A percentile compares a stretch with the other conserved stretches of the same genome.
Conservation (phyloP, 2,113 vertebrate genomes). For the Propithecus coquereli region DNA sequence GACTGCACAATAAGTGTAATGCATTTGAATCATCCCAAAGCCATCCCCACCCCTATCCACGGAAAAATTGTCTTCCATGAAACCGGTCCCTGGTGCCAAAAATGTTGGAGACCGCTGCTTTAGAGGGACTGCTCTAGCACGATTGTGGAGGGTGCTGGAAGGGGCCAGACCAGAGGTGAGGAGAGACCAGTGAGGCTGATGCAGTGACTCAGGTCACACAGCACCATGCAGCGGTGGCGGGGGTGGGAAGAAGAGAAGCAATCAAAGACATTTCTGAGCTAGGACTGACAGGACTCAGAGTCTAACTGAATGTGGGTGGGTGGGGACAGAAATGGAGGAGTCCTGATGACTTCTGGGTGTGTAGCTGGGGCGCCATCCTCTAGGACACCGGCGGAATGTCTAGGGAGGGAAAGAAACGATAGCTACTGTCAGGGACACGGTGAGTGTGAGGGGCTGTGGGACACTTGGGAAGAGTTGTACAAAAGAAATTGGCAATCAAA, state of each 20-base stretch:
- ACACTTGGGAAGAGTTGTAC: neutral
- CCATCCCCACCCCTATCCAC: too few species aligned
- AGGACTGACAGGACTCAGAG: neutral
- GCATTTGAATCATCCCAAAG: too few species aligned
- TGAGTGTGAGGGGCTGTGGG: neutral
- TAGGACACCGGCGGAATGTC: neutral
- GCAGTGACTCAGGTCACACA: neutral
- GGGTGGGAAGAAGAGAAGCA: neutral
- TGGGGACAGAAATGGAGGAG: neutral
- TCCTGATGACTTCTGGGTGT: neutral
- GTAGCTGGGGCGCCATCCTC: neutral
- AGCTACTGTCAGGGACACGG: neutral
- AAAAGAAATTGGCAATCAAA: neutral
- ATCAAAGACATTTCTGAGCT: neutral
- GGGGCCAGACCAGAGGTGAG: neutral
- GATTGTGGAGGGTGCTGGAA: neutral
- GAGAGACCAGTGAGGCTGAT: neutral
- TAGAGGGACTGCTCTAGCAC: neutral
- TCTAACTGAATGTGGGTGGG: neutral
- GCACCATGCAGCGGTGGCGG: too few species aligned
- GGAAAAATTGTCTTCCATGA: too few species aligned
- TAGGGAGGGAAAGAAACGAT: neutral
- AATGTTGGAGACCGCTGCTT: too few species aligned
- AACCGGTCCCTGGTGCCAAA: too few species aligned
- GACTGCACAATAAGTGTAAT: too few species aligned